Conservation (phyloP, 2,888 invertebrate species). For the Byasa hedistus region DNA sequence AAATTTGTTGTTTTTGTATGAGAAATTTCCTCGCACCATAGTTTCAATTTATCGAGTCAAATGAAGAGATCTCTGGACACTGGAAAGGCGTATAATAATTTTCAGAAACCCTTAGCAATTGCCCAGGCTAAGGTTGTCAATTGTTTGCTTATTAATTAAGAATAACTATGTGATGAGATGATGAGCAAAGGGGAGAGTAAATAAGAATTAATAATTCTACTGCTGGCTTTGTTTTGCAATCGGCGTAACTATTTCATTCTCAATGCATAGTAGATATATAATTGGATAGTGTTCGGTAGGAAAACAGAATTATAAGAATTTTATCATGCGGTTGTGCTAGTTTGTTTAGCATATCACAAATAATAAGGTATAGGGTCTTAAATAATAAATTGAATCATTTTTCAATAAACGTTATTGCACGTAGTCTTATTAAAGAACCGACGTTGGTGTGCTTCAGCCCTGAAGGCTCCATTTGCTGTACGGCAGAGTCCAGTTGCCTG, state of each 20-base stretch:
- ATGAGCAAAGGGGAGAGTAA: too few relatives aligned
- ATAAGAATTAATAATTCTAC: neutral
- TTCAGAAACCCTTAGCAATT: slow-evolving; percentile 66
- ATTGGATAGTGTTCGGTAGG: too few relatives aligned
- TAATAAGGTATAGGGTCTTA: neutral
- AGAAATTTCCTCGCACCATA: slow-evolving; percentile 37
- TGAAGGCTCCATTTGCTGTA: slow-evolving; percentile 56
- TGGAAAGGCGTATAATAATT: slow-evolving; percentile 78
- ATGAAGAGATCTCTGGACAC: slow-evolving; percentile 70
- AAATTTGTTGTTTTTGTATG: neutral
- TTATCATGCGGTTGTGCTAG: neutral
- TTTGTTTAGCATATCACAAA: neutral
- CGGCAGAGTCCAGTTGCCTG: slow-evolving; percentile 68
- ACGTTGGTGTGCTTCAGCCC: slow-evolving; percentile 47
- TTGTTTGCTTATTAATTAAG: neutral
- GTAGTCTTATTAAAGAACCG: slow-evolving; percentile 3
- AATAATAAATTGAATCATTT: slow-evolving; percentile 12
- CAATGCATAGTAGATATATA: too few relatives aligned
- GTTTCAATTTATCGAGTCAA: slow-evolving; percentile 61
- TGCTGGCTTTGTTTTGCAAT: neutral
- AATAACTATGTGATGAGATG: neutral
- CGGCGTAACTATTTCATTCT: neutral
- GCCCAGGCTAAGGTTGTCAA: slow-evolving; percentile 56
- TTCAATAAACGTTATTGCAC: slow-evolving; percentile 7
- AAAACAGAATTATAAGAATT: too few relatives aligned